Percentiles rank a stretch among this genome's conserved stretches.
Evolutionary conservation across 2,888 invertebrate species (phyloP).

Genomic region (Eristalinus aeneus): DNA sequence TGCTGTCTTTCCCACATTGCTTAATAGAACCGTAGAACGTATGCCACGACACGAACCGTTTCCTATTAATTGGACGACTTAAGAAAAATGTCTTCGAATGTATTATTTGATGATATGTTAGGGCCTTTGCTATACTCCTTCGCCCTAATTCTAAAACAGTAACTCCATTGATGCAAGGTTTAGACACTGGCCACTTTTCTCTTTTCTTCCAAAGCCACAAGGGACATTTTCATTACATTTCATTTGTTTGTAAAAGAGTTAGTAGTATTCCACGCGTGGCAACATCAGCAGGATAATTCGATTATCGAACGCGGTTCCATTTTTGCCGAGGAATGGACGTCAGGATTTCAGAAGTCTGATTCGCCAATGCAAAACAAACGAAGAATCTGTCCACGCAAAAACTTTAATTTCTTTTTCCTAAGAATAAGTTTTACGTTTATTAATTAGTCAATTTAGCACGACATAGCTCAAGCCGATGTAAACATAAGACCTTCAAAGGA

Average conservation of each 20-base stretch:
- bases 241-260: conserved; percentile 18
- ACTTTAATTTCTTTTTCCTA: too few relatives aligned
- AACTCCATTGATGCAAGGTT: conserved; percentile 4
- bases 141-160: conserved; percentile 7
- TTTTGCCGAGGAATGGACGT: too few relatives aligned
- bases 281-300: conserved; percentile 38
- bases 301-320: not conserved
- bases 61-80: conserved; percentile 15
- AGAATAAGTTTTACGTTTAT: too few relatives aligned
- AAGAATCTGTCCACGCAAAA: too few relatives aligned
- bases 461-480: too few relatives aligned
- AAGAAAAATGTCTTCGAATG: not conserved
- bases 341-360: too few relatives aligned
- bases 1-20: too few relatives aligned
- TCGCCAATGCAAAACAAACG: too few relatives aligned
- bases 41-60: conserved; percentile 1
- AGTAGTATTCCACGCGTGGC: conserved; percentile 46
- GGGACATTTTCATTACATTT: conserved; percentile 38
- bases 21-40: not conserved
- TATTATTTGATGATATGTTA: not conserved
- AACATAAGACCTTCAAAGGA: too few relatives aligned
- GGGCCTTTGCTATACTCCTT: not conserved
- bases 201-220: conserved; percentile 12
- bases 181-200: conserved; percentile 4
- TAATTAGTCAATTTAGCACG: too few relatives aligned